Percentiles rank a stretch among this genome's conserved stretches.
Conservation (phyloP, 2,888 invertebrate species). For the Eutolmus rufibarbis region DNA sequence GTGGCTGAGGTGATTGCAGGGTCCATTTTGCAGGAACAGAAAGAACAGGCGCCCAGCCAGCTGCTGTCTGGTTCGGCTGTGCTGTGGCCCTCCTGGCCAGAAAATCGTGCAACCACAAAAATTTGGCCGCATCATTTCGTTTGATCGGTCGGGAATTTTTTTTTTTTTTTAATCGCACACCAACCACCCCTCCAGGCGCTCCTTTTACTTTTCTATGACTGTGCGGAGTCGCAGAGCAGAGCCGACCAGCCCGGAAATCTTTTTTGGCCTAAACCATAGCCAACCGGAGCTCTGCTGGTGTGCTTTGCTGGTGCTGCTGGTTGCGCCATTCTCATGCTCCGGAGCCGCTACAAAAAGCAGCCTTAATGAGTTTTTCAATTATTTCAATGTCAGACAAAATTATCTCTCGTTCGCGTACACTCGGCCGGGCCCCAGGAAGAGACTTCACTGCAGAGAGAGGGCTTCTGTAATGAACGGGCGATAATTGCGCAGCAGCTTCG, state of each 20-base stretch:
- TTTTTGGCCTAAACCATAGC: not conserved
- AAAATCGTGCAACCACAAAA: not conserved
- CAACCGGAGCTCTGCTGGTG: not conserved
- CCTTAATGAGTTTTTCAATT: constrained; percentile 43
- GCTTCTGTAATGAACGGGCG: not conserved
- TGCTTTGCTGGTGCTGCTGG: not conserved
- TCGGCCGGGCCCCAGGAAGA: not conserved
- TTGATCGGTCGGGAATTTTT: not conserved
- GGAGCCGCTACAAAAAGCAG: constrained; percentile 16
- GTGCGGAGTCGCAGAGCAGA: not conserved
- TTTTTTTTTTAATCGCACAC: not conserved
- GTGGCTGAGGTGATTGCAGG: not conserved
- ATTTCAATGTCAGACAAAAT: constrained; percentile 45
- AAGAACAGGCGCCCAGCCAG: not conserved
- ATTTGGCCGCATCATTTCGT: not conserved
- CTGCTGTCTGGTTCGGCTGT: not conserved
- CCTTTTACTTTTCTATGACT: not conserved
- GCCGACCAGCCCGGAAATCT: not conserved
- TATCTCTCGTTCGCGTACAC: constrained; percentile 18
- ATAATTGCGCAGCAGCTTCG: constrained; percentile 20
- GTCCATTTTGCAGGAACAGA: not conserved
- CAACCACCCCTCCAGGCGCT: not conserved
- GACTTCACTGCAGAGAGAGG: not conserved
- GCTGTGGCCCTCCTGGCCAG: not conserved
- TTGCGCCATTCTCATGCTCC: constrained; percentile 2